Percentiles rank a stretch among this genome's conserved stretches.
Evolutionary conservation across 2,797 vertebrate species (phyloP).

Genomic region (Champsocephalus gunnari): DNA sequence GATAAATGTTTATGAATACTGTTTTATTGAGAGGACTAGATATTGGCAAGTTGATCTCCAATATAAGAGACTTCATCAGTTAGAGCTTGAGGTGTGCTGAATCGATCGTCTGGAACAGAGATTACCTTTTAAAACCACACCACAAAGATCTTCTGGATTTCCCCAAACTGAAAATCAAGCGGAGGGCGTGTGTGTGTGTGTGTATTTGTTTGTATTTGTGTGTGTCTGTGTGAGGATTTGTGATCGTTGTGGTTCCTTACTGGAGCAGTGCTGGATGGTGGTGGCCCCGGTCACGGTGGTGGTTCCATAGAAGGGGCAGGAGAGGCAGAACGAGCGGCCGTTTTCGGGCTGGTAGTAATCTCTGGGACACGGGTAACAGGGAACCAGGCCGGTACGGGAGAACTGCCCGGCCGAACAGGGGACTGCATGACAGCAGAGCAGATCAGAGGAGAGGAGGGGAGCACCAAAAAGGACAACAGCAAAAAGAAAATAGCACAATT

Average conservation of each 20-base stretch:
- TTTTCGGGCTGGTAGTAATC: slow-evolving; percentile 96
- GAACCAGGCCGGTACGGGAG: slow-evolving; percentile 94
- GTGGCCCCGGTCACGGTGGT: slow-evolving; percentile 90
- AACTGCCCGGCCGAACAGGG: slow-evolving; percentile 94
- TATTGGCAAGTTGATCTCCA: neutral
- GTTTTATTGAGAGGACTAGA: neutral
- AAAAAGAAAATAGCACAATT: neutral
- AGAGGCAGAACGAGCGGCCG: slow-evolving; percentile 95
- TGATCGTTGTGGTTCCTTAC: slow-evolving; percentile 79
- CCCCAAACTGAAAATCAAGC: too few species aligned
- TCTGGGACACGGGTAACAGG: slow-evolving; percentile 94
- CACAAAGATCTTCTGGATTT: neutral
- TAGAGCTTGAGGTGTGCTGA: neutral
- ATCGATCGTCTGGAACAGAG: neutral
- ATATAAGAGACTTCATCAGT: neutral
- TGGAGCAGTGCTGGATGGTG: slow-evolving; percentile 95
- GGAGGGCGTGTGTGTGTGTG: neutral
- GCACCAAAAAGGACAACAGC: neutral
- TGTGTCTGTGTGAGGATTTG: neutral
- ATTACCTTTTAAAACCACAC: neutral
- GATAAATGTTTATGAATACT: neutral
- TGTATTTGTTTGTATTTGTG: neutral
- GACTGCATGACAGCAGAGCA: slow-evolving; percentile 77
- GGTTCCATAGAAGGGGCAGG: slow-evolving; percentile 97
- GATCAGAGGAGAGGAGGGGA: neutral